Evolutionary conservation across 2,113 vertebrate genomes (phyloP), one percentile per base, ranked within the genome.

Genomic region (Ctenodactylus gundi): DNA sequence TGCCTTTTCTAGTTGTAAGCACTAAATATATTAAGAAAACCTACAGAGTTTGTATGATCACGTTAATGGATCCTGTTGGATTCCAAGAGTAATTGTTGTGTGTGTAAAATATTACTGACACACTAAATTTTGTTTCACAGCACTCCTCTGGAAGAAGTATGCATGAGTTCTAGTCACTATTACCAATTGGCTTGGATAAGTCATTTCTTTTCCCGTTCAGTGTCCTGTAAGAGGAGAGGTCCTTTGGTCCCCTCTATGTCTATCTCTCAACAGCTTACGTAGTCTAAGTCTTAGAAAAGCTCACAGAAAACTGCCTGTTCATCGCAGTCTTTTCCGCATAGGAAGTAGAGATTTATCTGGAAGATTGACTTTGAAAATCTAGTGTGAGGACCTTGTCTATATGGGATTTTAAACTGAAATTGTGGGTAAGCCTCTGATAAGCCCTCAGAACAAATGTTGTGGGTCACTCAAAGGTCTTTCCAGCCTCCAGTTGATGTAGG

Each of bases 1-100:
- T 86, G 49, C 20, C 29, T 70, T 64, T 77, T 91, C 51, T 68
- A 34, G 21, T 49, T 58, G 8, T 81, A 21, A 85, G 49, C 68
- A 82, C 72, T 78, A 77, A 88, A 53, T 95, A 31, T 53, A 53
- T 87, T 53, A 84, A 90, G 29, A 44, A 76, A 92, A 65, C 6
- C 60, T 29, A 67, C 25, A 51, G 39, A 91, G 68, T 88, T 90
- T 62, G 53, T 64, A 70, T 75, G 46, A 91, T 91, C 78, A 77
- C 72, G 85, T 73, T 58, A 95, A 92, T 53, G 49, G 60, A 81
- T 65, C 85, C n/a, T 81, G 70, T 92, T 91, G 62, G 87, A 83
- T 89, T 65, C 67, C 29, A 91, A 51, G 82, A 83, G 18, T 76
- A 65, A 80, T 31, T 88, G 60, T 65, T 85, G 64, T 25, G 27